Conservation (phyloP, 1,140 invertebrate genomes). For the Hypsibius dujardini region DNA sequence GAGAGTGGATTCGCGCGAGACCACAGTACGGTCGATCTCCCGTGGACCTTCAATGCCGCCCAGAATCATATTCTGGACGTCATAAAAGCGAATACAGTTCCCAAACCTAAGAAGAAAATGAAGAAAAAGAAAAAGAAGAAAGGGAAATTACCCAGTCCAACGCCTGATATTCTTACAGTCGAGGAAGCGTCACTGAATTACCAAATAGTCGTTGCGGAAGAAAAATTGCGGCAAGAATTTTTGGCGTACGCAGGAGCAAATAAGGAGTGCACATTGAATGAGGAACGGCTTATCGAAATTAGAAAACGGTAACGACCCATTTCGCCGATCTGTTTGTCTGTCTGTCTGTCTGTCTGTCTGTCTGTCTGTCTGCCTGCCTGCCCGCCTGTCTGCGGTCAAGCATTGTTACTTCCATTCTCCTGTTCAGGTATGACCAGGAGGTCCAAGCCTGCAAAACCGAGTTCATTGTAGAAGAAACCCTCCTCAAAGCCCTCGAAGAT, state of each 20-base stretch:
- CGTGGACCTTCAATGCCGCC: no score
- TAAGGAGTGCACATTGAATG: neutral
- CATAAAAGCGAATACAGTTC: slow-evolving; percentile 8
- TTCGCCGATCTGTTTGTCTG: neutral
- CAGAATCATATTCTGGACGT: no score
- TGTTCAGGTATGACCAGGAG: slow-evolving; percentile 10
- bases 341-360: no score
- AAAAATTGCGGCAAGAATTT: neutral
- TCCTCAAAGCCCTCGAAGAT: neutral
- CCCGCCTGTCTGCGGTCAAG: neutral
- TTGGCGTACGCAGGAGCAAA: neutral
- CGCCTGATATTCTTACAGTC: neutral
- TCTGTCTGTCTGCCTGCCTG: no score
- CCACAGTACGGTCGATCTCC: no score
- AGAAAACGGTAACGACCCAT: neutral
- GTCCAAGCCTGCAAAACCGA: neutral
- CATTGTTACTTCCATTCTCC: neutral
- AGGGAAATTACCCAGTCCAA: neutral
- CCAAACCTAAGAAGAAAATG: neutral
- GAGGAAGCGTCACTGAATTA: slow-evolving; percentile 11
- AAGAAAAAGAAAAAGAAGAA: slow-evolving; percentile 1
- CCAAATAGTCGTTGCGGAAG: slow-evolving; percentile 5
- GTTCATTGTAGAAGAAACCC: neutral
- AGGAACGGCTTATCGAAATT: neutral
- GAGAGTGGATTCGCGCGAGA: no score